Conservation (phyloP, 2,113 vertebrate species). For the Columba livia region DNA sequence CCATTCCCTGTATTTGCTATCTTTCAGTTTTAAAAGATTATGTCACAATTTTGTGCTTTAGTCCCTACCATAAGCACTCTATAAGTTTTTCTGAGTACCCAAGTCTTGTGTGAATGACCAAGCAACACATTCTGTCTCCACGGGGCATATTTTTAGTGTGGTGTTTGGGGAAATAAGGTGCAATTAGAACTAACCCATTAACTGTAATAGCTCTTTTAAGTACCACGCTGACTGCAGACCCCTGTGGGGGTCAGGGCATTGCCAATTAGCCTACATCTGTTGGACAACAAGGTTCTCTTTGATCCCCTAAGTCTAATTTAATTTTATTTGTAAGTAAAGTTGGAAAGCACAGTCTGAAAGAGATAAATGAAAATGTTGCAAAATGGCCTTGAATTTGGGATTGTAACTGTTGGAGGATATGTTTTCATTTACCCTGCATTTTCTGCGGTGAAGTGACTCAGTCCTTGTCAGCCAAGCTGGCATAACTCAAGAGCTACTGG, state of each 20-base stretch:
- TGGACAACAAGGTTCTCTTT: conserved; percentile 16
- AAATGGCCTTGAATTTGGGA: neutral
- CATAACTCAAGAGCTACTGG: conserved; percentile 9
- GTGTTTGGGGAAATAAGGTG: conserved; percentile 25
- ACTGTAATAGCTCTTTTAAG: conserved; percentile 50
- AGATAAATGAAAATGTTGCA: neutral
- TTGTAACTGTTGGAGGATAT: neutral
- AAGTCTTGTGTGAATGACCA: conserved; percentile 32
- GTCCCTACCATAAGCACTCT: neutral
- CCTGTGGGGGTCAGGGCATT: neutral
- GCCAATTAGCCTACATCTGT: conserved; percentile 43
- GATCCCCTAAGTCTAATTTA: conserved; percentile 18
- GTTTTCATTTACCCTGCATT: neutral
- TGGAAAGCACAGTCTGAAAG: neutral
- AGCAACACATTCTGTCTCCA: conserved; percentile 38
- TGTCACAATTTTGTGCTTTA: neutral
- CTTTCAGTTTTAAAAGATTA: neutral
- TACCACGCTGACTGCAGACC: neutral
- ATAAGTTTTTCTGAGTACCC: neutral
- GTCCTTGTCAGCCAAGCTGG: neutral
- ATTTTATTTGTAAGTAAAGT: conserved; percentile 32
- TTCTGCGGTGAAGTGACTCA: neutral
- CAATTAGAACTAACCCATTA: conserved; percentile 70
- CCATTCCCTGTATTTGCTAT: neutral
- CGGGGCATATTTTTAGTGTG: conserved; percentile 25